Base-by-base conservation (phyloP, 2,113 vertebrate species). In the Parotia lawesii region DNA sequence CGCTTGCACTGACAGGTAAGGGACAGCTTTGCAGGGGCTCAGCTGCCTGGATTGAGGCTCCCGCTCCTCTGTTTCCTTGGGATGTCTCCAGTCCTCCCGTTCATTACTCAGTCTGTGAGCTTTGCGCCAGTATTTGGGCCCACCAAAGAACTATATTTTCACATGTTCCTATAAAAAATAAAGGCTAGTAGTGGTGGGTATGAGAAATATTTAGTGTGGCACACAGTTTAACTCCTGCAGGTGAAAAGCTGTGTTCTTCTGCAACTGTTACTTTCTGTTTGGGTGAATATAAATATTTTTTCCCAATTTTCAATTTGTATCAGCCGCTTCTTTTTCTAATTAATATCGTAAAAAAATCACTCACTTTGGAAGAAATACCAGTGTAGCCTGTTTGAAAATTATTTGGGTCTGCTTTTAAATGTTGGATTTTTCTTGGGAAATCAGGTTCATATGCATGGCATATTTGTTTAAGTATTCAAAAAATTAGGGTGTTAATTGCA, bases 291-390 rank as follows among this genome's bases (percentile, higher is more conserved):
- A 12, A 24, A 5, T 53, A 0, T 48, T 6, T 77, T 57, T 58
- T 64, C 60, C 31, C 15, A 13, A 56, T 75, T 79, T 88, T 65
- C 40, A 8, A 11, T 83, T 94, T 90, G 38, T 48, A 51, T 84
- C 73, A 73, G 33, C 10, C 4, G 8, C 6, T 5, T 62, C 69
- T 60, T 77, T 48, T 69, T 61, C 54, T 77, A 48, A 48, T 48
- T 74, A 33, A 60, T 61, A 76, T n/a, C 61, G 29, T 22, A 65
- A 81, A 93, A 67, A 85, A 71, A 61, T 51, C 28, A 19, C 31
- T 95, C 37, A 28, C 89, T 95, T 91, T 37, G 53, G 54, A 94
- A 95, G 74, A 80, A 93, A 15, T 38, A 76, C 38, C 57, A 66
- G 15, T 65, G 54, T 72, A 79, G 81, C 54, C 58, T 87, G n/a